phyloP scores from a whole-genome alignment of 1,140 invertebrate species.

The Drosophila rhopaloa region DNA sequence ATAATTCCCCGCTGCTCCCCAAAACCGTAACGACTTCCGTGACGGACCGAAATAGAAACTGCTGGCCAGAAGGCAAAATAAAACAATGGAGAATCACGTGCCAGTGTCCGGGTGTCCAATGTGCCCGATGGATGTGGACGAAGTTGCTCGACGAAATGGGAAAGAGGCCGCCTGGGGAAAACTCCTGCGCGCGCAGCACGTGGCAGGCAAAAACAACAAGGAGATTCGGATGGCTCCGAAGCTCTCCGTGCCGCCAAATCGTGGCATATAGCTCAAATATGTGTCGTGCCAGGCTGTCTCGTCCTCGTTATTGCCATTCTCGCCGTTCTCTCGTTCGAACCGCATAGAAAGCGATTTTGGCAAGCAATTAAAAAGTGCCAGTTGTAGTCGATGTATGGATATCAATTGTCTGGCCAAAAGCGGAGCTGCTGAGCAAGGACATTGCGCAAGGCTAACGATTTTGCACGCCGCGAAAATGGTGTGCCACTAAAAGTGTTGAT shows the following conservation, averaged over 20 bases:
- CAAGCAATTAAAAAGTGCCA: constrained; percentile 61
- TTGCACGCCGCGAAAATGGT: constrained; percentile 58
- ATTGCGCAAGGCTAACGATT: constrained; percentile 64
- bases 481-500: constrained; percentile 31
- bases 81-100: constrained; percentile 44
- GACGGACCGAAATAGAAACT: constrained; percentile 60
- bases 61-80: constrained; percentile 24
- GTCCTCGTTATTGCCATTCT: constrained; percentile 68
- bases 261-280: constrained; percentile 25
- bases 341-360: constrained; percentile 38
- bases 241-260: constrained; percentile 33
- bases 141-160: constrained; percentile 59
- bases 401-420: constrained; percentile 63
- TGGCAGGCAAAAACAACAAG: constrained; percentile 62
- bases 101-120: constrained; percentile 35
- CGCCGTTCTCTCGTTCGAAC: constrained; percentile 49
- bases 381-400: constrained; percentile 59
- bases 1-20: background rate
- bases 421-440: constrained; percentile 57
- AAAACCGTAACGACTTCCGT: constrained; percentile 48
- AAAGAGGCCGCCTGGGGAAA: constrained; percentile 31
- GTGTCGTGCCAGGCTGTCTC: constrained; percentile 53
- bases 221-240: constrained; percentile 32
- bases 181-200: constrained; percentile 80
- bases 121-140: constrained; percentile 56